Base-by-base conservation (phyloP, 2,888 invertebrate species). In the Habroteleia sp. region DNA sequence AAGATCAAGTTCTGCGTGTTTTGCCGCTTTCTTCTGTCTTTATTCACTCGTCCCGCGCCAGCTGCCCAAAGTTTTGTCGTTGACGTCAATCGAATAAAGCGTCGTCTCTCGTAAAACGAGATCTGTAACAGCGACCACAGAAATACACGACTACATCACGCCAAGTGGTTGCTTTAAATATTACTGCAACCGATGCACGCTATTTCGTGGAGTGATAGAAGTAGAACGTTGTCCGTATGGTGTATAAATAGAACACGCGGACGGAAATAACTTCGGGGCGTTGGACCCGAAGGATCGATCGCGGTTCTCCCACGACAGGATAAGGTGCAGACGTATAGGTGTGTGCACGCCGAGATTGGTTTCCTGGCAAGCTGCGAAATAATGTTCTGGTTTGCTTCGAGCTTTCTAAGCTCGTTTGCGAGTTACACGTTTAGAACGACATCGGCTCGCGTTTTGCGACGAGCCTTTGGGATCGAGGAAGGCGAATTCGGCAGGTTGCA, bases 221-320 rank as follows among this genome's bases (percentile, higher is more conserved):
- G 84, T 86, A 80, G 85, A 84, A 84, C 85, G 82, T 85, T 85
- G 83, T 85, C 81, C 82, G 80, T 83, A 80, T 77, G 78, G 75
- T 65, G 66, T 84, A 86, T 85, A 84, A 86, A 86, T 86, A 85
- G 84, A 77, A 68, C 74, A 79, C 76, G 68, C 63, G 56, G 77
- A 80, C 81, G 72, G 77, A 84, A 85, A 86, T 86, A 86, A 80
- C 73, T 77, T 63, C 81, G 80, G 85, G 84, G 82, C 83, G 84
- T 85, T 85, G 85, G 85, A 85, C 84, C 83, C 60, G 76, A 71
- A 74, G 81, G 77, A 84, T 84, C 84, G 83, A 84, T 84, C 54
- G 54, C 60, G 10, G 29, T 14, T 37, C 52, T 16, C 44, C 29
- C 37, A 41, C 42, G 16, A 31, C 71, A 71, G 71, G 71, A 71